Conservation (phyloP, 2,888 invertebrate genomes). For the Trimorus sp. region DNA sequence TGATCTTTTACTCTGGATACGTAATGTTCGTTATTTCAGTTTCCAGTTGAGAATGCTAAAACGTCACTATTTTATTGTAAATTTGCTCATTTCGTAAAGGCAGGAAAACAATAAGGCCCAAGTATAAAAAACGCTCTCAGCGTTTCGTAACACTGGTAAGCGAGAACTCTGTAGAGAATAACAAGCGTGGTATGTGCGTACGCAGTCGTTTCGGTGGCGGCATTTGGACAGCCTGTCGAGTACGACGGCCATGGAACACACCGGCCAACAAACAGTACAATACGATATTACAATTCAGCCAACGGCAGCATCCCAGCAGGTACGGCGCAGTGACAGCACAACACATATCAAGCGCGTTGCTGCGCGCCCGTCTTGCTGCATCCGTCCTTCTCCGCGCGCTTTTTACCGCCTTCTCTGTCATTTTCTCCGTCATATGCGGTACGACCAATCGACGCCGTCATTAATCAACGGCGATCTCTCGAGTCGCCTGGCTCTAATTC, state of each 20-base stretch:
- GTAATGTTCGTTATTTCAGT: too few species aligned
- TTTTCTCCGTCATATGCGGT: constrained; percentile 58
- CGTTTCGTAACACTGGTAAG: constrained; percentile 72
- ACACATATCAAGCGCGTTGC: constrained; percentile 74
- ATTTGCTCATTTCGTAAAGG: constrained; percentile 8
- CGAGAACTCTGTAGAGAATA: constrained; percentile 69
- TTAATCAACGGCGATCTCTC: constrained; percentile 76
- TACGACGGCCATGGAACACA: constrained; percentile 72
- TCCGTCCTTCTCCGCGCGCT: constrained; percentile 44
- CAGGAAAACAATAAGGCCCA: constrained; percentile 44
- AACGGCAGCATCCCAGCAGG: constrained; percentile 74
- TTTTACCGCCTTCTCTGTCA: constrained; percentile 45
- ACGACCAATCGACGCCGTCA: constrained; percentile 77
- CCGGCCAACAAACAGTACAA: constrained; percentile 75
- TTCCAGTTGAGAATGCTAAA: too few species aligned
- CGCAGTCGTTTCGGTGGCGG: constrained; percentile 72
- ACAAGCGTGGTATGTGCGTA: constrained; percentile 65
- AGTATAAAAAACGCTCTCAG: constrained; percentile 58
- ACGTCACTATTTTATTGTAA: too few species aligned
- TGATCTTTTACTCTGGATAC: too few species aligned
- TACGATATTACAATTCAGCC: constrained; percentile 78
- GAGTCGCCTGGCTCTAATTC: constrained; percentile 72
- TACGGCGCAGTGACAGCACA: constrained; percentile 76
- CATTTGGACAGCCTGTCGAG: constrained; percentile 79
- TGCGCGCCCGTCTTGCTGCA: constrained; percentile 40